Base-by-base conservation (phyloP, 2,113 vertebrate species). In the Empidonax alnorum region DNA sequence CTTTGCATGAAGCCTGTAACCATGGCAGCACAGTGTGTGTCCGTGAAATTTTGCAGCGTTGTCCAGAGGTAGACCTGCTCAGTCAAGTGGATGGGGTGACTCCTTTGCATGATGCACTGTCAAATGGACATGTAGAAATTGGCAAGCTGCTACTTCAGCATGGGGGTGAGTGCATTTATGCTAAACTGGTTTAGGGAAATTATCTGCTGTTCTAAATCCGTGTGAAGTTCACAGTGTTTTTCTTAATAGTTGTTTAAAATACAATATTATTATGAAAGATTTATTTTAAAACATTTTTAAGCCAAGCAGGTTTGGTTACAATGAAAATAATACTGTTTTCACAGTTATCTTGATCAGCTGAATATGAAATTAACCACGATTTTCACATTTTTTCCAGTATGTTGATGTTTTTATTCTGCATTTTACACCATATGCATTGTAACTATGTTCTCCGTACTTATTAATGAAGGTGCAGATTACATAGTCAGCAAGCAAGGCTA, bases 1-100 rank as follows among this genome's bases (percentile, higher is more conserved):
- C 99, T 90, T 98, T 99, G 96, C 99, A 99, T 96, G 99, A 99
- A 98, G 99, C 99, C 35, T 99, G 99, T 98, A 99, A 99, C 98
- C 99, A 99, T 97, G 99, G 99, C 96, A 99, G 98, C 98, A 97
- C 97, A 68, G 98, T 98, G 61, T 99, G 99, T 97, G 99, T 99
- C 97, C 98, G 93, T 95, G 99, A 99, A 97, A 98, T 99, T 98
- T 98, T 99, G 91, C 98, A 97, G 47, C 98, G 98, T 94, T 98
- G 97, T 96, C 99, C 99, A 71, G 96, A 98, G 96, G 98, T 99
- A 86, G 96, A 98, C 95, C 98, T 99, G 93, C 97, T 98, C 96
- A 98, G 96, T 97, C 98, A 98, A 98, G 99, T 99, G 97, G 98
- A 98, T 25, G 99, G 99, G 95, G 98, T 99, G 96, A 99, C 99